Percentiles rank a stretch among this genome's conserved stretches.
Conservation (phyloP, 2,113 vertebrate genomes). For the Heptranchias perlo region DNA sequence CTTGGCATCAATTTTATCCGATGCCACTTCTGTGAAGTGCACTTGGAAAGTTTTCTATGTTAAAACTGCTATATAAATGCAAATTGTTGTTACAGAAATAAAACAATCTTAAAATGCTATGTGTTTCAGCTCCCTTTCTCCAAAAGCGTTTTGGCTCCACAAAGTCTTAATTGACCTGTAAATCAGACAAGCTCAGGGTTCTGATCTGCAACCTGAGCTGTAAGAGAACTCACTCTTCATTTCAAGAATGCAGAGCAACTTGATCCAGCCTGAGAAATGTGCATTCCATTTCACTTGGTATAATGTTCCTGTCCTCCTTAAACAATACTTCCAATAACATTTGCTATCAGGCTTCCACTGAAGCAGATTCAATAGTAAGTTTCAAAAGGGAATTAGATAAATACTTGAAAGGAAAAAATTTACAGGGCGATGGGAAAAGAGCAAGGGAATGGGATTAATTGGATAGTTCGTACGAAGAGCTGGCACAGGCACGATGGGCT, state of each 20-base stretch:
- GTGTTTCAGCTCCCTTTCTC: not conserved
- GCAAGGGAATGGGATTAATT: too few species aligned
- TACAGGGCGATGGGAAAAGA: too few species aligned
- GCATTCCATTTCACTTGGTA: not conserved
- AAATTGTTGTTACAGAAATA: not conserved
- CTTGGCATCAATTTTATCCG: not conserved
- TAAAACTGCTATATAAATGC: not conserved
- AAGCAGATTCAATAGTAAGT: too few species aligned
- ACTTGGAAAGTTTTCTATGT: not conserved
- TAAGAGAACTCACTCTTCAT: not conserved
- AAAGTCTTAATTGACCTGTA: not conserved
- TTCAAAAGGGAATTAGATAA: too few species aligned
- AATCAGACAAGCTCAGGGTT: not conserved
- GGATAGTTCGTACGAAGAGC: too few species aligned
- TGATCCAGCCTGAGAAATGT: not conserved
- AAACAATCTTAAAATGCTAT: not conserved
- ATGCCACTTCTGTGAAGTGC: not conserved
- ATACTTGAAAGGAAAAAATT: too few species aligned
- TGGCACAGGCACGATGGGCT: too few species aligned
- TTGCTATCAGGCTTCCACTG: not conserved
- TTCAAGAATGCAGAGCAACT: not conserved
- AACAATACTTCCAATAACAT: not conserved
- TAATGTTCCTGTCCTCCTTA: not conserved
- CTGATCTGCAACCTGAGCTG: not conserved
- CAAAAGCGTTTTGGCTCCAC: not conserved